These are phyloP conservation scores for Rhinatrema bivittatum DNA, from an alignment of 2,797 vertebrate genomes.

Conservation along the genomic window DNA sequence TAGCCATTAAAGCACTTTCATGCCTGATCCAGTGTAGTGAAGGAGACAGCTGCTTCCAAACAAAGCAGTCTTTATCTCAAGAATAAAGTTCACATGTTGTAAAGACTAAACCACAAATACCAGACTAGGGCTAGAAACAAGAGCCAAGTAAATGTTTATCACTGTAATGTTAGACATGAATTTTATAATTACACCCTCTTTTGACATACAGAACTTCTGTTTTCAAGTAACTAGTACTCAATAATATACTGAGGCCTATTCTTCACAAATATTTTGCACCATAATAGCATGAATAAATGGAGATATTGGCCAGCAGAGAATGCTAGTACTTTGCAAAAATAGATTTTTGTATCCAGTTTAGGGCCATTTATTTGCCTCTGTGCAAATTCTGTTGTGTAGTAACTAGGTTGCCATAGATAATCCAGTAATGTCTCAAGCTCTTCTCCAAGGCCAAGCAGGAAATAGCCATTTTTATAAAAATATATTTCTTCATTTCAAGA, in stretches of 20 bases:
- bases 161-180: constrained; percentile 1
- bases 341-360: too few species aligned
- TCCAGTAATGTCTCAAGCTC: too few species aligned
- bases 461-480: too few species aligned
- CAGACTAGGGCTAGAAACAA: constrained; percentile 9
- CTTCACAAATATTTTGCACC: too few species aligned
- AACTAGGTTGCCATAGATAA: too few species aligned
- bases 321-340: too few species aligned
- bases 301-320: too few species aligned
- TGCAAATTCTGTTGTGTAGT: too few species aligned
- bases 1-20: constrained; percentile 25
- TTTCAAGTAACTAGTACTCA: constrained; percentile 2
- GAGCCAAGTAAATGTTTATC: constrained; percentile 12
- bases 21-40: constrained; percentile 16
- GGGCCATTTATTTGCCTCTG: not conserved
- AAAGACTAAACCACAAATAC: constrained; percentile 5
- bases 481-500: too few species aligned
- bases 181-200: not conserved
- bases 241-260: not conserved
- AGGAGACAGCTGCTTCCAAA: constrained; percentile 27
- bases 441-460: too few species aligned
- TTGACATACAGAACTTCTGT: not conserved
- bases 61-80: constrained; percentile 29
- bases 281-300: too few species aligned
- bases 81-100: constrained; percentile 13